phyloP scores from a whole-genome alignment of 2,797 vertebrate species.

The Rallus crepitans region DNA sequence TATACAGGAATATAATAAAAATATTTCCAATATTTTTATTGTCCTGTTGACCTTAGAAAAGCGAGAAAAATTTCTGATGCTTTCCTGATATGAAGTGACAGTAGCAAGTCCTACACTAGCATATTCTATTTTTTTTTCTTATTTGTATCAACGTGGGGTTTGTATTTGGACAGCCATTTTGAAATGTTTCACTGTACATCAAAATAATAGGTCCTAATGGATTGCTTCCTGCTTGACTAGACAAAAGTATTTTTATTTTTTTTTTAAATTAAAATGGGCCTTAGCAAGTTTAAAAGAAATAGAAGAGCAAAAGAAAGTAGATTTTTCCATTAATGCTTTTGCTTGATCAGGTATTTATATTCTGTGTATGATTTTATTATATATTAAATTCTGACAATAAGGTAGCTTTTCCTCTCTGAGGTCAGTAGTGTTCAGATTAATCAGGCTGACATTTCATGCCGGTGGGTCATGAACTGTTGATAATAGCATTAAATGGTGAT shows the following conservation, averaged over 20 bases:
- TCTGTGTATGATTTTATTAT: constrained; percentile 57
- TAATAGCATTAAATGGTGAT: constrained; percentile 86
- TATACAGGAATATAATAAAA: too few relatives aligned
- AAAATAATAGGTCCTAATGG: constrained; percentile 54
- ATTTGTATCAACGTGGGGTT: constrained; percentile 44
- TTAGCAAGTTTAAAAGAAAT: constrained; percentile 20
- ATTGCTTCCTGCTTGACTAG: constrained; percentile 49
- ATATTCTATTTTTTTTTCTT: constrained; percentile 25
- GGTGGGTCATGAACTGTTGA: constrained; percentile 86
- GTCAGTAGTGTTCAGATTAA: constrained; percentile 83
- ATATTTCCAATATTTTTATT: constrained; percentile 57
- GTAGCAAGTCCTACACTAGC: neutral
- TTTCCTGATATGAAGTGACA: constrained; percentile 38
- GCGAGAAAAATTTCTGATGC: constrained; percentile 22
- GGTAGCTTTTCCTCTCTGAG: constrained; percentile 74
- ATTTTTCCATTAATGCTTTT: constrained; percentile 1
- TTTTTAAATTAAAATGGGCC: neutral
- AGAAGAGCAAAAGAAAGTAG: neutral
- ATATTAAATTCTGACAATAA: constrained; percentile 70
- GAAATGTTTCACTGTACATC: constrained; percentile 34
- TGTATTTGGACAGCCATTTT: constrained; percentile 65
- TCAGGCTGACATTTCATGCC: constrained; percentile 85
- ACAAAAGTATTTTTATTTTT: too few relatives aligned
- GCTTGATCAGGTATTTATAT: constrained; percentile 48
- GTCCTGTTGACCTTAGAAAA: constrained; percentile 46